phyloP scores from a whole-genome alignment of 2,888 invertebrate genomes.

The Tholera decimalis region DNA sequence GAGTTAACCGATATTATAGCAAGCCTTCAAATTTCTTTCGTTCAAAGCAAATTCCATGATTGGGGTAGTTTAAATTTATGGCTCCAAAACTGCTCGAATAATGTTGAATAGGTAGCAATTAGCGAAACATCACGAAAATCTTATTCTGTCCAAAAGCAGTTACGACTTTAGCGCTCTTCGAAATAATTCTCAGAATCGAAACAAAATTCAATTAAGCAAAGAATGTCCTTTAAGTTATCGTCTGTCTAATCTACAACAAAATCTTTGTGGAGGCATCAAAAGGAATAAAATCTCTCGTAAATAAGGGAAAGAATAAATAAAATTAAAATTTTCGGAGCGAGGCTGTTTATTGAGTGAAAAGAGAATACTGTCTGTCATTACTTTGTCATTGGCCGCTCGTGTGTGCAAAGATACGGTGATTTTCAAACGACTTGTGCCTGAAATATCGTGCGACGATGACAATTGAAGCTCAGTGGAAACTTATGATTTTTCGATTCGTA shows the following conservation, averaged over 20 bases:
- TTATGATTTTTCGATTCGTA: constrained; percentile 41
- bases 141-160: constrained; percentile 19
- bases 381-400: constrained; percentile 67
- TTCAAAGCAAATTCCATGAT: constrained; percentile 2
- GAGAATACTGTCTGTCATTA: constrained; percentile 59
- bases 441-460: constrained; percentile 47
- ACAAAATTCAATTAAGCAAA: constrained; percentile 52
- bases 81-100: background rate
- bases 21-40: background rate
- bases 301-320: constrained; percentile 54
- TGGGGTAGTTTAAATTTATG: background rate
- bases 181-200: constrained; percentile 22
- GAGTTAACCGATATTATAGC: constrained; percentile 2
- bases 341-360: constrained; percentile 58
- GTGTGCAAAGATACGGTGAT: constrained; percentile 65
- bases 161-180: constrained; percentile 9
- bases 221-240: constrained; percentile 46
- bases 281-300: constrained; percentile 31
- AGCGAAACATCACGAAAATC: constrained; percentile 9
- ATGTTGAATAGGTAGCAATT: constrained; percentile 31
- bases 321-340: constrained; percentile 60
- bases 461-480: constrained; percentile 31
- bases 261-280: constrained; percentile 45
- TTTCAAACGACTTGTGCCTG: constrained; percentile 53
- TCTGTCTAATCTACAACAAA: constrained; percentile 36